Conservation (phyloP, 1,140 invertebrate genomes). For the Palaemon carinicauda region DNA sequence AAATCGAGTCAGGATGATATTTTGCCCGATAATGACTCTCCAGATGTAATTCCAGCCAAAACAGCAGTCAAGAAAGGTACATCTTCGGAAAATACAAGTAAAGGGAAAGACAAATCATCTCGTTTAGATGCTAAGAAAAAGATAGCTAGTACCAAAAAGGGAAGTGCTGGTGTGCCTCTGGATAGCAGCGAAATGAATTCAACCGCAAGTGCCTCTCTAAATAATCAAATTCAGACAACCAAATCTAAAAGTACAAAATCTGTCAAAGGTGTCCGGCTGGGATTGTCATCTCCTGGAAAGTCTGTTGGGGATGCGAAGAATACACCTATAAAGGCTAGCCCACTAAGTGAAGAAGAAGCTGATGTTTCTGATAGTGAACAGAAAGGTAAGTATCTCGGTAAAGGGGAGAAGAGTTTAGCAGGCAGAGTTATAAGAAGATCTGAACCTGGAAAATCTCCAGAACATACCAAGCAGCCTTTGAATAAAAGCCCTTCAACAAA, state of each 20-base stretch:
- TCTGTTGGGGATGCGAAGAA: too few relatives aligned
- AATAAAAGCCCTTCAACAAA: too few relatives aligned
- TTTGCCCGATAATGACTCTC: background rate
- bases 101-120: background rate
- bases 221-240: constrained; percentile 39
- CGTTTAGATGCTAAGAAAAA: background rate
- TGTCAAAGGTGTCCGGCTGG: constrained; percentile 12
- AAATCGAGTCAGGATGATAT: background rate
- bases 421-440: background rate
- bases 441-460: background rate
- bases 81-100: background rate
- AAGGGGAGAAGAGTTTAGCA: background rate
- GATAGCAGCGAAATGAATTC: background rate
- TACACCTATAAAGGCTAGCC: background rate
- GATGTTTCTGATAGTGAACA: background rate
- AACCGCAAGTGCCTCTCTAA: constrained; percentile 41
- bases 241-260: constrained; percentile 42
- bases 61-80: constrained; percentile 3
- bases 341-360: constrained; percentile 16
- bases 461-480: too few relatives aligned
- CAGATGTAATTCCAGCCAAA: background rate
- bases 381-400: background rate
- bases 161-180: background rate
- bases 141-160: constrained; percentile 13
- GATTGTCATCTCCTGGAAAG: too few relatives aligned